Conservation (phyloP, 2,797 vertebrate genomes). For the Pelodytes ibericus region DNA sequence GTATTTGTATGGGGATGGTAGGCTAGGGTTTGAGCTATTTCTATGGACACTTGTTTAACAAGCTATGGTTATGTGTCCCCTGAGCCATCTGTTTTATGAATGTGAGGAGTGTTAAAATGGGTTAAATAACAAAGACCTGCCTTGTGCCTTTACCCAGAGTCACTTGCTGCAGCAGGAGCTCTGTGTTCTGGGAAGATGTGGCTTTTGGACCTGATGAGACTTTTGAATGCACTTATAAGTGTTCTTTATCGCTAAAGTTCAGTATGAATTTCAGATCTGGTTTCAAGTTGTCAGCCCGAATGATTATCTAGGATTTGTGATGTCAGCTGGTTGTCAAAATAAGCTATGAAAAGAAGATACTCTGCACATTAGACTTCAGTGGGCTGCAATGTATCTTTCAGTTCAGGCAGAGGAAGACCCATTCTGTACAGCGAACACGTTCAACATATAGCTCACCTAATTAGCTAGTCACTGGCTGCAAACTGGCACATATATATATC, state of each 20-base stretch:
- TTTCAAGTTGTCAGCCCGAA: slow-evolving; percentile 43
- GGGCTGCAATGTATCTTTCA: slow-evolving; percentile 10
- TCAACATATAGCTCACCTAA: background rate
- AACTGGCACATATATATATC: too few relatives aligned
- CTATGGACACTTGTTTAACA: too few relatives aligned
- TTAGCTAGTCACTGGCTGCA: background rate
- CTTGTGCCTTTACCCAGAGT: slow-evolving; percentile 12
- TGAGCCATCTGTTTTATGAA: too few relatives aligned
- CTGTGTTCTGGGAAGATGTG: background rate
- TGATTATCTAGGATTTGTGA: slow-evolving; percentile 46
- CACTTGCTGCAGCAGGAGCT: background rate
- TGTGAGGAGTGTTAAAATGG: background rate
- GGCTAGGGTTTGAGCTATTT: too few relatives aligned
- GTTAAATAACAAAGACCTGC: background rate
- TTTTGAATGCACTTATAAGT: background rate
- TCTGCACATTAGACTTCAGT: background rate
- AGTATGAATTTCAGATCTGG: slow-evolving; percentile 41
- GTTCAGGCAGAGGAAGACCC: slow-evolving; percentile 18
- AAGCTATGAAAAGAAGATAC: slow-evolving; percentile 17
- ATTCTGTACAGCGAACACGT: background rate
- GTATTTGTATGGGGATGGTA: too few relatives aligned
- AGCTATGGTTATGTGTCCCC: too few relatives aligned
- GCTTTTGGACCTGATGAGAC: slow-evolving; percentile 9
- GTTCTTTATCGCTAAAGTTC: slow-evolving; percentile 26
- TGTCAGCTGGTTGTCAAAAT: slow-evolving; percentile 51